These are phyloP conservation scores for Cyanistes caeruleus DNA, from an alignment of 2,113 vertebrate species.

Conservation along the genomic window DNA sequence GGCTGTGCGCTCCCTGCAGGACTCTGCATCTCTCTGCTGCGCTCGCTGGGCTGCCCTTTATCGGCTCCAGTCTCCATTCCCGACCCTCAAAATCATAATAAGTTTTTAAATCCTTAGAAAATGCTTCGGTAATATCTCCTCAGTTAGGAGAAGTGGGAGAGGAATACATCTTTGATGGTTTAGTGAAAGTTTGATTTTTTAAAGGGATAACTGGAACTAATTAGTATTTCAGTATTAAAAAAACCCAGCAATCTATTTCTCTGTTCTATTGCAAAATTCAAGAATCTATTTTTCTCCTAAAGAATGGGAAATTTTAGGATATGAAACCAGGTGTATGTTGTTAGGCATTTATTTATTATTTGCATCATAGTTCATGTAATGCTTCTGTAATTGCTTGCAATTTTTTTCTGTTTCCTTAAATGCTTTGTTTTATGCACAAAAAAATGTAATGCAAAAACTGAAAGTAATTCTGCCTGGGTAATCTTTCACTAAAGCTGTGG, in stretches of 20 bases:
- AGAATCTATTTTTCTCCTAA: background rate
- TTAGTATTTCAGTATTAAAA: background rate
- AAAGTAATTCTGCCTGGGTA: background rate
- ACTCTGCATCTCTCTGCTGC: rapidly evolving
- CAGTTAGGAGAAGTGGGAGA: background rate
- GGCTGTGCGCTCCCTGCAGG: background rate
- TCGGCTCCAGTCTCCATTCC: background rate
- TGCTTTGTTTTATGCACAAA: background rate
- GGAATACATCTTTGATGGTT: background rate
- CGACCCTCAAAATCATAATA: rapidly evolving
- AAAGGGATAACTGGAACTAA: background rate
- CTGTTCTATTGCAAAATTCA: background rate
- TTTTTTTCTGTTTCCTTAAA: background rate
- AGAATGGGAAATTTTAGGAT: background rate
- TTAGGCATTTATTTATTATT: background rate
- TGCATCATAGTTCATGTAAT: background rate
- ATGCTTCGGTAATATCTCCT: background rate
- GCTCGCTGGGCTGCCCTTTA: rapidly evolving
- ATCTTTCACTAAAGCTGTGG: background rate
- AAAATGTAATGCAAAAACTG: background rate
- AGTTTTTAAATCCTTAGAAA: background rate
- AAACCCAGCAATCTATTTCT: background rate
- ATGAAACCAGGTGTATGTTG: background rate
- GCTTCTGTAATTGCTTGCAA: background rate
- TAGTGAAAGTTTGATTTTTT: background rate